Evolutionary conservation across 1,140 invertebrate genomes (phyloP), one percentile per base, ranked within the genome.

Genomic region (Pseudomyrmex pallidus): DNA sequence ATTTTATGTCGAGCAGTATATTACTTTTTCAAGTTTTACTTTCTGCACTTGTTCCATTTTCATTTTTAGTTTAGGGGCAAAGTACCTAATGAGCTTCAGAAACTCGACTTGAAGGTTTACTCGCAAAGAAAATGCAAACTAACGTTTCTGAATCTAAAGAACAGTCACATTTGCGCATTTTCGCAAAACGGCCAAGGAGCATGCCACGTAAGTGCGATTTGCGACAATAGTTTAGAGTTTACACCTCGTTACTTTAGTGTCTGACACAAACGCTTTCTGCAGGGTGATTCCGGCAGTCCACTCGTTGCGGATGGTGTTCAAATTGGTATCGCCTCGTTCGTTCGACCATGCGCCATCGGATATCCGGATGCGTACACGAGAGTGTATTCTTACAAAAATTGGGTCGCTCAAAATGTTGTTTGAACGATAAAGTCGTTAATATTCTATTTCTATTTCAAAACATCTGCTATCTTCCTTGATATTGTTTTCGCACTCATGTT

Each of bases 291-390:
- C 73, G 95, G 95, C 72, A 94, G 95, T 57, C 95, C 95, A 25
- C 90, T 95, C 20, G 91, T 92, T 35, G 54, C 70, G 1, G 59
- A 92, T 2, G 91, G 89, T 15, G 74, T 64, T 5, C 90, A 94
- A 4, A 91, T 95, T 46, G 96, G 96, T 56, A 92, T 97, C n/a
- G 95, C 96, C 0, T 96, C 95, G 56, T 96, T 95, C 94, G 96
- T 96, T 13, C 92, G 94, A n/a, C 95, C 95, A 1, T 97, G 96
- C 82, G 96, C 95, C 2, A 83, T 77, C 8, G 95, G 95, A 8
- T 93, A 93, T 44, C 96, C 95, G 8, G 95, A 96, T 83, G 95
- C 96, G 64, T 96, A 94, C 90, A 94, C 94, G 0, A 92, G 94
- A n/a, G 89, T 95, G 70, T 94, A 92, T 57, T 90, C 93, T 25